phyloP scores from a whole-genome alignment of 2,888 invertebrate genomes.

The Salticus scenicus region DNA sequence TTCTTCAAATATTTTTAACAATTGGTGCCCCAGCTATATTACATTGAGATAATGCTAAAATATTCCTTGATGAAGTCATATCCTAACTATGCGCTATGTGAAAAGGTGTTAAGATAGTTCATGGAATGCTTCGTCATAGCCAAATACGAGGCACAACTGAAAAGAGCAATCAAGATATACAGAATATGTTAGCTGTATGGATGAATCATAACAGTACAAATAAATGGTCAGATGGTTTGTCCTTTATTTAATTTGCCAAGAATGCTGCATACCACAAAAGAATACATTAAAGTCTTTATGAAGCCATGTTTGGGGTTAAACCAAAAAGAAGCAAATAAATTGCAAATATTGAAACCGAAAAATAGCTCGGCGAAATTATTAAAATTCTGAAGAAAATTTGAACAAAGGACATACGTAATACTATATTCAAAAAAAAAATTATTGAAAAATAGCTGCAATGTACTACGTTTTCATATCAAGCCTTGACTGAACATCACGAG shows the following conservation, averaged over 20 bases:
- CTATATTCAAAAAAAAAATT: conserved; percentile 16
- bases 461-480: conserved; percentile 35
- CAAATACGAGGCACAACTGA: conserved; percentile 30
- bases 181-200: conserved; percentile 39
- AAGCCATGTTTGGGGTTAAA: conserved; percentile 38
- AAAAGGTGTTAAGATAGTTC: conserved; percentile 31
- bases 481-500: too few relatives aligned
- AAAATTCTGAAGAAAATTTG: conserved; percentile 20
- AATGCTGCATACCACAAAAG: conserved; percentile 34
- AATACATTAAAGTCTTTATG: too few relatives aligned
- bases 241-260: not conserved
- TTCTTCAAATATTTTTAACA: too few relatives aligned
- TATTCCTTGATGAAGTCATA: conserved; percentile 16
- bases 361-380: not conserved
- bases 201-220: too few relatives aligned
- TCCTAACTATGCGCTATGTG: conserved; percentile 27
- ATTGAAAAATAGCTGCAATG: conserved; percentile 19
- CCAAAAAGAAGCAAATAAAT: conserved; percentile 25
- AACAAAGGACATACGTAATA: too few relatives aligned
- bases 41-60: conserved; percentile 26
- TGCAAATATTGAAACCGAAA: not conserved
- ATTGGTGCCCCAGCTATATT: too few relatives aligned
- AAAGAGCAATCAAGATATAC: conserved; percentile 39
- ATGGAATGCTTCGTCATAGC: conserved; percentile 22
- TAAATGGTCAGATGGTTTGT: not conserved